phyloP scores from a whole-genome alignment of 2,113 vertebrate genomes.

The Scomber scombrus region DNA sequence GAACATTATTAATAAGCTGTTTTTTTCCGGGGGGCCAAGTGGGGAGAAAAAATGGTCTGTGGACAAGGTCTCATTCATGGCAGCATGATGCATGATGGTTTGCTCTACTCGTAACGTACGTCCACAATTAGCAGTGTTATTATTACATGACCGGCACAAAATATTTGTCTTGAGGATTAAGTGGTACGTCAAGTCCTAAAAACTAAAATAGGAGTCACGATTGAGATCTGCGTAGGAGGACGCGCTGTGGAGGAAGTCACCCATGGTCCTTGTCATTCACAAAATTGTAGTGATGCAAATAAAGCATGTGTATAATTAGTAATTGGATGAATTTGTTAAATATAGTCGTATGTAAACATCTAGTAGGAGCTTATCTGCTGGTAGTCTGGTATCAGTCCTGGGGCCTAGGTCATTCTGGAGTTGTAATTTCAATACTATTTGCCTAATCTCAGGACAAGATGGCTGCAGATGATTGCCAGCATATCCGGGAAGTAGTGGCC shows the following conservation, averaged over 20 bases:
- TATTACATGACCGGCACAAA: not conserved
- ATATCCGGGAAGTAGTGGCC: conserved; percentile 63
- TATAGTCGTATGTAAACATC: conserved; percentile 44
- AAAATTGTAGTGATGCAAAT: conserved; percentile 28
- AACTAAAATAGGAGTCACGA: not conserved
- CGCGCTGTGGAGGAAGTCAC: not conserved
- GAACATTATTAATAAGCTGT: too few species aligned
- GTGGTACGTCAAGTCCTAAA: not conserved
- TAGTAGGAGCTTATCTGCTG: conserved; percentile 46
- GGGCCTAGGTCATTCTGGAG: conserved; percentile 35
- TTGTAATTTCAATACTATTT: conserved; percentile 74
- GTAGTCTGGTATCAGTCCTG: conserved; percentile 31
- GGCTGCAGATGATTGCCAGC: conserved; percentile 64
- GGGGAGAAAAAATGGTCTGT: too few species aligned
- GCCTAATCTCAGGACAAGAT: conserved; percentile 75
- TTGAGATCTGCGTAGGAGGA: conserved; percentile 9
- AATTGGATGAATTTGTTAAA: conserved; percentile 37
- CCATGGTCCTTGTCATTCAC: not conserved
- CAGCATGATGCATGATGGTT: too few species aligned
- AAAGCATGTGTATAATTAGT: not conserved
- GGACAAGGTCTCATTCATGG: too few species aligned
- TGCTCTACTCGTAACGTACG: too few species aligned
- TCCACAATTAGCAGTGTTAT: too few species aligned
- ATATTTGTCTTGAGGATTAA: not conserved
- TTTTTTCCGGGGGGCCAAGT: too few species aligned